Evolutionary conservation across 2,113 vertebrate genomes (phyloP).

Genomic region (Sminthopsis crassicaudata): DNA sequence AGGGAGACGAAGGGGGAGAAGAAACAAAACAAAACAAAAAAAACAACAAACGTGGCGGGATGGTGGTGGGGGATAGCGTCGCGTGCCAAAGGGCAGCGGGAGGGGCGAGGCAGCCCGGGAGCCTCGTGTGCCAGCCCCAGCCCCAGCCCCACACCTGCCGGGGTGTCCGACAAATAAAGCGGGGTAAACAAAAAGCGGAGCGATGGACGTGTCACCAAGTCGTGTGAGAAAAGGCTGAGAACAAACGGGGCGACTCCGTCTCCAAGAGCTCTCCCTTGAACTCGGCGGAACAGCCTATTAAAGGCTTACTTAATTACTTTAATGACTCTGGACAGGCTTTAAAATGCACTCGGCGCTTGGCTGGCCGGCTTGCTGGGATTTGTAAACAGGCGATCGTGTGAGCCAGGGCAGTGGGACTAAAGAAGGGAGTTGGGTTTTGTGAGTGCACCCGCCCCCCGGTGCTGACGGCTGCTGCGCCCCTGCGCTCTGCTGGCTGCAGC

Average conservation of each 20-base stretch:
- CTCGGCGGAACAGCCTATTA: conserved; percentile 99
- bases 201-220: conserved; percentile 98
- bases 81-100: conserved; percentile 95
- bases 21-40: conserved; percentile 76
- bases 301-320: conserved; percentile 99
- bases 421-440: conserved; percentile 86
- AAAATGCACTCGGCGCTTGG: conserved; percentile 90
- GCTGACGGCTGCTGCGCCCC: conserved; percentile 82
- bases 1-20: conserved; percentile 90
- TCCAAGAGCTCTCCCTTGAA: conserved; percentile 97
- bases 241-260: conserved; percentile 94
- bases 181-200: conserved; percentile 94
- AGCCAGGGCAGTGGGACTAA: conserved; percentile 88
- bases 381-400: conserved; percentile 92
- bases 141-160: conserved; percentile 98
- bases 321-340: conserved; percentile 99
- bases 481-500: conserved; percentile 85
- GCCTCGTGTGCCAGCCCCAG: conserved; percentile 94
- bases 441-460: conserved; percentile 74
- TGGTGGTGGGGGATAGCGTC: conserved; percentile 82
- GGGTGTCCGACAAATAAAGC: conserved; percentile 93
- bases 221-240: conserved; percentile 98
- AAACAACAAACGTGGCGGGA: conserved; percentile 69
- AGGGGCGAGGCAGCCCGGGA: conserved; percentile 84
- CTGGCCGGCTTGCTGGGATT: conserved; percentile 89